Base-by-base conservation (phyloP, 2,113 vertebrate genomes). In the Cricetomys ansorgei region DNA sequence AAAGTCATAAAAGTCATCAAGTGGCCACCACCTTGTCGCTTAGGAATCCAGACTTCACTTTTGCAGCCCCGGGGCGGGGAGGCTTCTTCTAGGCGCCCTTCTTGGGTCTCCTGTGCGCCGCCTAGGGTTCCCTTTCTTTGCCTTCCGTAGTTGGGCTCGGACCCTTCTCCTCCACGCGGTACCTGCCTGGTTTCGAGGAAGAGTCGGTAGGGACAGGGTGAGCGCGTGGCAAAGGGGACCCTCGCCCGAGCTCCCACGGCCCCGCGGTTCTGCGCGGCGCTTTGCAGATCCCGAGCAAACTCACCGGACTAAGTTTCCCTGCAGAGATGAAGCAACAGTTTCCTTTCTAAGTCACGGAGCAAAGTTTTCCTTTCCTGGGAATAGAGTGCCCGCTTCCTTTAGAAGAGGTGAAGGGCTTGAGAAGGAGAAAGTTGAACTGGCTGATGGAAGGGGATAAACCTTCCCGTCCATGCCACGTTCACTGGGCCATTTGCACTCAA, bases 1-100 rank as follows among this genome's bases (percentile, higher is more conserved):
- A n/a, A n/a, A n/a, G n/a, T n/a, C n/a, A n/a, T 88, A 67, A 92
- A 96, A 93, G n/a, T 85, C 94, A 23, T 79, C 37, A 92, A 96
- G 90, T 40, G 89, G 90, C 75, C 97, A 59, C 89, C 92, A 88
- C 96, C 94, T 97, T 89, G 91, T 95, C 77, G 87, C 94, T 93
- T 3, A 64, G 89, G 92, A 95, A 79, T 67, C 91, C 72, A 92
- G 95, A 75, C 89, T 88, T 85, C 40, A 85, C 83, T 85, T 85
- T 72, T 12, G 64, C 91, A 13, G 91, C 55, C 86, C 92, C 93
- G 1, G 96, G 94, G 79, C 48, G 89, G 53, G 96, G 94, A 86
- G 48, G 89, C n/a, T 57, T 34, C 0, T 21, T 15, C 50, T 73
- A 37, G 0, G 75, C 59, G 84, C 59, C 43, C 67, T 21, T 87